These are phyloP conservation scores for Hyperoodon ampullatus DNA, from an alignment of 2,113 vertebrate genomes.

Conservation along the genomic window DNA sequence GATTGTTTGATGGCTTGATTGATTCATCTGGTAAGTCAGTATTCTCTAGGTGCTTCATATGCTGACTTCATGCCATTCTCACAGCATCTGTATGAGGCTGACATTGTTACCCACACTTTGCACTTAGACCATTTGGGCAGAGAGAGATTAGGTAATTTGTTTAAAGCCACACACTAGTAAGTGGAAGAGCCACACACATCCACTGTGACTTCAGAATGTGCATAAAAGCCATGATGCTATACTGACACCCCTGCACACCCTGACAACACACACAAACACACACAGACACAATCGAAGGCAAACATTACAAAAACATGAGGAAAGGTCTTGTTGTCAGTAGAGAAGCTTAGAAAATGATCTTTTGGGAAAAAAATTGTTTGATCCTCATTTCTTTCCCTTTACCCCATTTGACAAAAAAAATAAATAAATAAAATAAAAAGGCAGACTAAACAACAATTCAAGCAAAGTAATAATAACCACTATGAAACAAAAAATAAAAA, in stretches of 20 bases:
- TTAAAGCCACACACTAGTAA: background rate
- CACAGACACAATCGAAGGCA: background rate
- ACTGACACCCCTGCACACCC: background rate
- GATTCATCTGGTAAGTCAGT: background rate
- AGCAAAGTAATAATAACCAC: background rate
- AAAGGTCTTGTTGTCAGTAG: background rate
- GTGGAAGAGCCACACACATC: background rate
- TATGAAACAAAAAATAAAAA: background rate
- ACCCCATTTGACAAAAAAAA: background rate
- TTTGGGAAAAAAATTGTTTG: background rate
- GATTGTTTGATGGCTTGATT: too few species aligned
- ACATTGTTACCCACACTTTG: background rate
- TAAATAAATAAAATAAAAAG: background rate
- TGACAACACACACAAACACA: background rate
- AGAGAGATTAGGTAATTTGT: background rate
- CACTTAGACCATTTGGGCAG: background rate
- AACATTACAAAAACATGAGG: background rate
- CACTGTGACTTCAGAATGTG: background rate
- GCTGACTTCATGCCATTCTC: background rate
- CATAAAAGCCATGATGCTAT: background rate
- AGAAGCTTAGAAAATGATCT: background rate
- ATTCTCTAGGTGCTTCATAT: background rate
- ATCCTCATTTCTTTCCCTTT: background rate
- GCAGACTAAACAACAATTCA: background rate
- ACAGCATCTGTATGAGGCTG: background rate